Base-by-base conservation (phyloP, 1,140 invertebrate species). In the Euwallacea similis region DNA sequence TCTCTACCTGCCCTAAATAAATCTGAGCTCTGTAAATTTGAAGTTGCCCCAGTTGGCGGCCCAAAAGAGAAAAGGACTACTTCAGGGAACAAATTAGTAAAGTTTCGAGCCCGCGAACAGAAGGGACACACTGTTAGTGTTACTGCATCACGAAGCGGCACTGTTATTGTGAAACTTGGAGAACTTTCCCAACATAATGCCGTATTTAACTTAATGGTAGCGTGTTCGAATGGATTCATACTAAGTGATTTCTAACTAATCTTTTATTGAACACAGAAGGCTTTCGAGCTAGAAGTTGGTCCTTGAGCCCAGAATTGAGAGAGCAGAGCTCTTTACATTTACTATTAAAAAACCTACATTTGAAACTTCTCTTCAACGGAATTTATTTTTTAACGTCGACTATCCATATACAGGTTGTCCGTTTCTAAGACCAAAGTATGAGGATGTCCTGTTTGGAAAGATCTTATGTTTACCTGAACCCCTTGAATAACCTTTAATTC, bases 81-180 rank as follows among this genome's bases (percentile, higher is more conserved):
- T 66, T 44, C 42, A 59, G 69, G 43, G 69, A 66, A 56, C 62
- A 21, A 71, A 71, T 71, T 71, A 71, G 69, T 63, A 60, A 71
- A 71, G 69, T 71, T 71, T 66, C 50, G 46, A 33, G 63, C 53
- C 10, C 53, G 46, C 33, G n/a, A 68, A 68, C 55, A 68, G 65
- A 68, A 68, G 66, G 66, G 65, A 66, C 56, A 68, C 42, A 60
- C 41, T 68, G 64, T 68, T 68, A 61, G 56, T 59, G 66, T 68
- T 68, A 47, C 66, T 42, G 15, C 46, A 60, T 68, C 42, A 68
- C 56, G 66, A 56, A 21, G 54, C 55, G 56, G 55, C 56, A 56
- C 44, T 61, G 66, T 68, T 68, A 68, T 68, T 68, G 42, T 68
- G 66, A 68, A 68, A 68, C 55, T 60, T 60, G 54, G 47, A 55